Evolutionary conservation across 92 coral and sea anemone genomes (phyloP).

Genomic region (Zoanthus sansibaricus): DNA sequence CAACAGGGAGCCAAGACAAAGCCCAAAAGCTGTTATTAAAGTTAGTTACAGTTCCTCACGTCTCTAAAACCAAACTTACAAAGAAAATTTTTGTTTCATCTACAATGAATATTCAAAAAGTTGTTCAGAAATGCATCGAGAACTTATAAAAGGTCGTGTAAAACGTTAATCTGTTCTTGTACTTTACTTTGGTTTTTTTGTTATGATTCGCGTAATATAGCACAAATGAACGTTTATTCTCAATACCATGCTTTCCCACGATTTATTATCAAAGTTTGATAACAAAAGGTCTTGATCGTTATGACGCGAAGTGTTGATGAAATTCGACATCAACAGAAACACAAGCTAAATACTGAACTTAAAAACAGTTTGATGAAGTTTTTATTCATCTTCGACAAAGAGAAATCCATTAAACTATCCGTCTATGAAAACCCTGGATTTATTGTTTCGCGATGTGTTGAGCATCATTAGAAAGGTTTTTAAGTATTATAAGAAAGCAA

Average conservation of each 20-base stretch:
- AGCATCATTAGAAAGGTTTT: no score
- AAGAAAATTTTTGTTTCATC: constrained; percentile 24
- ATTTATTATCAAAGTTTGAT: neutral
- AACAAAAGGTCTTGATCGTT: neutral
- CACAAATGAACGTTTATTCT: neutral
- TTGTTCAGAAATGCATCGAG: neutral
- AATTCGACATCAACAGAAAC: no score
- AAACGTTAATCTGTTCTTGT: neutral
- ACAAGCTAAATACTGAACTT: no score
- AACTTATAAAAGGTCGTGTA: neutral
- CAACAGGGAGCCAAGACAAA: constrained; percentile 29
- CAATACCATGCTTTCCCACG: neutral
- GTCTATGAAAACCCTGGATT: no score
- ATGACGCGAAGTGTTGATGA: neutral
- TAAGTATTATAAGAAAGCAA: no score
- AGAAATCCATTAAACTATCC: no score
- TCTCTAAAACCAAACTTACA: constrained; percentile 24
- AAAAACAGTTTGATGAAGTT: no score
- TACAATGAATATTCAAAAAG: constrained; percentile 20
- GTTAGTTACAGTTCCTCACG: neutral
- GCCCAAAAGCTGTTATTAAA: constrained; percentile 14
- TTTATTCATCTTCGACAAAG: no score
- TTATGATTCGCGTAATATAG: neutral
- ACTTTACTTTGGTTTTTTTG: neutral
- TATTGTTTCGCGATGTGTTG: no score